Base-by-base conservation (phyloP, 2,888 invertebrate species). In the Microdon myrmicae region DNA sequence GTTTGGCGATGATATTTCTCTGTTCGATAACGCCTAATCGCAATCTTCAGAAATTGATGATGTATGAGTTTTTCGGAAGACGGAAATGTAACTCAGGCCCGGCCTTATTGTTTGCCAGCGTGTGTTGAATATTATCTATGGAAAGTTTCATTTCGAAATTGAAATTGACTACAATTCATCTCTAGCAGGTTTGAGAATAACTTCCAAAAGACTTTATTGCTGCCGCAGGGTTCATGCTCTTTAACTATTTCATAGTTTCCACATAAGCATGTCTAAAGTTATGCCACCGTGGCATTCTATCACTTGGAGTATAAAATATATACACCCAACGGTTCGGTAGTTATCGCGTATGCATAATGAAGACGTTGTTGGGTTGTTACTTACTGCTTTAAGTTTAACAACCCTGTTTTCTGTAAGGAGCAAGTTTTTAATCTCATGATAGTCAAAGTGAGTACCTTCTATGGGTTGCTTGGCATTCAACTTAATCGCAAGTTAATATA, bases 21-120 rank as follows among this genome's bases (percentile, higher is more conserved):
- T 35, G 51, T 53, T 66, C 68, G 66, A 68, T 69, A 69, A 68
- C 58, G 67, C 48, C 59, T 68, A 68, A 68, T 68, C 68, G 67
- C 58, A 56, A 68, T 68, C 68, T 68, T 59, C 61, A 55, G 56
- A 68, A 69, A 69, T 67, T 68, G 69, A 69, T 69, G 69, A 69
- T 69, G 49, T 67, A 69, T 68, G 67, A 67, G 58, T 68, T 69
- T 68, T 55, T 12, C 39, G 41, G 39, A 43, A 60, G 45, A 35
- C 49, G 64, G 58, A 53, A 45, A 58, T 47, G 26, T 43, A 23
- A 29, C 43, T 34, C 37, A 41, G 31, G 43, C 48, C 29, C 31
- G 12, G 37, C 7, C 22, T 17, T 12, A 38, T 41, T 51, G 41
- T 56, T 22, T 58, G 31, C 26, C 34, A 44, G 39, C 55, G 55